Evolutionary conservation across 2,113 vertebrate genomes (phyloP).

Genomic region (Eubucco bourcierii): DNA sequence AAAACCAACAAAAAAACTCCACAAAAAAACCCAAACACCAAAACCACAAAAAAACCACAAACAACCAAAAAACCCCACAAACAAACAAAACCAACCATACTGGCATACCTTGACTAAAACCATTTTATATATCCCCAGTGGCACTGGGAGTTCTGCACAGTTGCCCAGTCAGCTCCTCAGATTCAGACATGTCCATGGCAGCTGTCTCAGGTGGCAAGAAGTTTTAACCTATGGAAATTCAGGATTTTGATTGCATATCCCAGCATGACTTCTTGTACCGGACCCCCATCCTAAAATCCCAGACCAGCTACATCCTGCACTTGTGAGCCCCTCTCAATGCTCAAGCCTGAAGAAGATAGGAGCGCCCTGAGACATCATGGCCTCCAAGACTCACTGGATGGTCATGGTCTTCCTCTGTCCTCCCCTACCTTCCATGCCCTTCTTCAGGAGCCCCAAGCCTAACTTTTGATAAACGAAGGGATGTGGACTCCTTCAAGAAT

Average conservation of each 20-base stretch:
- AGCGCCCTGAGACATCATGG: not conserved
- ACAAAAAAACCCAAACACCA: no score
- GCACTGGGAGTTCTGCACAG: not conserved
- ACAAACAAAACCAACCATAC: no score
- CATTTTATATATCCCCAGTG: not conserved
- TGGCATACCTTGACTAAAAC: not conserved
- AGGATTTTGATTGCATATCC: not conserved
- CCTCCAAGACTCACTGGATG: not conserved
- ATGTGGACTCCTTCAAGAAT: not conserved
- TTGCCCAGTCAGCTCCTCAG: not conserved
- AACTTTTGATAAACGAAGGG: not conserved
- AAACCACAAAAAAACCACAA: no score
- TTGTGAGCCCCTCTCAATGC: accelerated
- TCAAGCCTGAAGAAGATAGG: not conserved
- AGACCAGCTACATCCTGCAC: not conserved
- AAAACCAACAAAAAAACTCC: not conserved
- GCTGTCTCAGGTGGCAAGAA: not conserved
- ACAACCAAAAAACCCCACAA: no score
- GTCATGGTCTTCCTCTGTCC: not conserved
- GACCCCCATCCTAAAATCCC: not conserved
- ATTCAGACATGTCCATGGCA: not conserved
- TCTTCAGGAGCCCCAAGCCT: not conserved
- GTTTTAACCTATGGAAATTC: not conserved
- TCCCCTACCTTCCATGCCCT: not conserved
- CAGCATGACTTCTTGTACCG: not conserved